Evolutionary conservation across 2,113 vertebrate genomes (phyloP), one percentile per base, ranked within the genome.

Genomic region (Rhinogobius similis): DNA sequence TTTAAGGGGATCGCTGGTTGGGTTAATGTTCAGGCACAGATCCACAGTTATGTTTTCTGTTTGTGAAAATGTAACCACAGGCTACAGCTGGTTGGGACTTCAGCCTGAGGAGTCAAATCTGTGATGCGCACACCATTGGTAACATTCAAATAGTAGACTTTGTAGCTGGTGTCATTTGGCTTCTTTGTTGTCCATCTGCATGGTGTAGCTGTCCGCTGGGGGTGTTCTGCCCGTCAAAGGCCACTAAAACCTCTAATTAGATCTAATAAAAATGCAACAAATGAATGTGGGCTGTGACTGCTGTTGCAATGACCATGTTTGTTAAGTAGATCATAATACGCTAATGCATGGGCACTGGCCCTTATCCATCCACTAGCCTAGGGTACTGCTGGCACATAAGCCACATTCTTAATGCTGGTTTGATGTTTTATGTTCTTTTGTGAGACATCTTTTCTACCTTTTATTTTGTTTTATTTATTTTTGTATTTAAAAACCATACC

Each of bases 31-130:
- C 56, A 68, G 69, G 65, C 53, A 5, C 70, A 73, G 78, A 72
- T 77, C 61, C 65, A 74, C 68, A 66, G 68, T 73, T 81, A 62
- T 32, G 5, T 79, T 63, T 48, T 72, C 24, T 63, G 24, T 69
- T 81, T 79, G 75, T 76, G 70, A 1, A 78, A 74, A 69, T 78
- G 21, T 61, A 70, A 79, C 58, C n/a, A 67, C 59, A 53, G 56
- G 74, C 21, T 61, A 43, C 36, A 67, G 67, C 52, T 62, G 58
- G 11, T 24, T 26, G 59, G 67, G 26, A 58, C 55, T 58, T 58
- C 29, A 26, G 62, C 53, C 36, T 41, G 43, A 62, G 43, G 26
- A 20, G 21, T 20, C 66, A 29, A 58, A 81, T 75, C 29, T 53
- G 20, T 68, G 26, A 46, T 68, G 69, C 68, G 10, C 44, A 67